Percentiles rank a stretch among this genome's conserved stretches.
Conservation (phyloP, 2,888 invertebrate species). For the Parnassius mnemosyne region DNA sequence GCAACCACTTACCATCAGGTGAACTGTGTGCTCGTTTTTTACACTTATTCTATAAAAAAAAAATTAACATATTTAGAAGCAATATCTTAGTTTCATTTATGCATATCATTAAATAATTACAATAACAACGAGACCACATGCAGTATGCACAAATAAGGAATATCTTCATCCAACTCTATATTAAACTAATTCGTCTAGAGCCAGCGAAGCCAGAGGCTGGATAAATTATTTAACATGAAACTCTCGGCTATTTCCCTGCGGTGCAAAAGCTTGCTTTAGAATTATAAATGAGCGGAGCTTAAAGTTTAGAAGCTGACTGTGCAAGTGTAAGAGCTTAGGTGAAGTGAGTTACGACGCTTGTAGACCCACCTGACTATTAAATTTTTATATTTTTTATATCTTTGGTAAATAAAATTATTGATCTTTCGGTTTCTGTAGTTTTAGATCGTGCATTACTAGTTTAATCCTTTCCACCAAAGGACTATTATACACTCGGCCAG, state of each 20-base stretch:
- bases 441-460: too few relatives aligned
- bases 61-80: too few relatives aligned
- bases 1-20: too few relatives aligned
- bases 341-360: constrained; percentile 32
- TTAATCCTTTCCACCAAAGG: too few relatives aligned
- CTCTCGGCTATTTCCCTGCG: constrained; percentile 75
- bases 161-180: constrained; percentile 34
- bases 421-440: too few relatives aligned
- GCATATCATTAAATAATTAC: background rate
- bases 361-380: constrained; percentile 38
- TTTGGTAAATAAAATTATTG: too few relatives aligned
- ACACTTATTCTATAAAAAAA: too few relatives aligned
- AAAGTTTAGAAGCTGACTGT: constrained; percentile 77
- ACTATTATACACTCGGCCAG: too few relatives aligned
- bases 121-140: background rate
- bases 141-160: constrained; percentile 5
- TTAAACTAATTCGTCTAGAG: constrained; percentile 51
- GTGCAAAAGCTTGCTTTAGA: constrained; percentile 77
- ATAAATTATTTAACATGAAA: constrained; percentile 71
- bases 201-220: constrained; percentile 42
- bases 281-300: constrained; percentile 79
- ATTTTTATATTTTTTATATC: too few relatives aligned
- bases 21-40: too few relatives aligned
- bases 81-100: too few relatives aligned
- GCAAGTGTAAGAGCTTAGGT: constrained; percentile 79